These are phyloP conservation scores for Dinomys branickii DNA, from an alignment of 2,113 vertebrate genomes.

Conservation along the genomic window DNA sequence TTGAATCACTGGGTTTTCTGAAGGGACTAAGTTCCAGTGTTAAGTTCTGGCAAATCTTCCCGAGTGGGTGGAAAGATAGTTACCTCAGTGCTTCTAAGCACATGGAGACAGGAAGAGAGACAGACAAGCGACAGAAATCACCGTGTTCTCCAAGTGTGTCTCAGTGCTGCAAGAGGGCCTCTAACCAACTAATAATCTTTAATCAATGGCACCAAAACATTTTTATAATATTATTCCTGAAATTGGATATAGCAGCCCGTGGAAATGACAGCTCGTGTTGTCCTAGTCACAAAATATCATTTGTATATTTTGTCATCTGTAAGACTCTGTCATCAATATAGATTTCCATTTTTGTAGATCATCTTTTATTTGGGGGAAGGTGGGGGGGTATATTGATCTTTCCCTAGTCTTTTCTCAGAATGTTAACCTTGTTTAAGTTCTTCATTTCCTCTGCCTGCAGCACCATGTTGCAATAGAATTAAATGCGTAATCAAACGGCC, in stretches of 20 bases:
- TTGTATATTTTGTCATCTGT: neutral
- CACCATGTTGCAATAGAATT: constrained; percentile 83
- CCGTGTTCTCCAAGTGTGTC: neutral
- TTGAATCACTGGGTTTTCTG: neutral
- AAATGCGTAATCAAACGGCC: constrained; percentile 84
- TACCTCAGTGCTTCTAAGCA: neutral
- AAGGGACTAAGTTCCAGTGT: neutral
- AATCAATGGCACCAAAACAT: constrained; percentile 38
- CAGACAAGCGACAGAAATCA: neutral
- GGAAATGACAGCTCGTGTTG: constrained; percentile 74
- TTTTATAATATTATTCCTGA: constrained; percentile 41
- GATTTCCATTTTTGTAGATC: constrained; percentile 74
- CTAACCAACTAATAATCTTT: constrained; percentile 17
- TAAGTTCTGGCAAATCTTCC: neutral
- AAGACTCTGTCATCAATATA: constrained; percentile 45
- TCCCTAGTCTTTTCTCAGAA: constrained; percentile 76
- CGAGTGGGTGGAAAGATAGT: neutral
- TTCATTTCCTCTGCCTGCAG: constrained; percentile 83
- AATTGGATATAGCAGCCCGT: constrained; percentile 58
- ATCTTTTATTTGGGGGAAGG: constrained; percentile 72
- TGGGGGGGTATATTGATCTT: constrained; percentile 67
- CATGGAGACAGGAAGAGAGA: neutral
- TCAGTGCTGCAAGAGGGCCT: neutral
- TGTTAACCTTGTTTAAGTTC: constrained; percentile 85
- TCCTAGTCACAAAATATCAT: constrained; percentile 33